phyloP scores from a whole-genome alignment of 2,113 vertebrate species.

The Ptychochromis oligacanthus region DNA sequence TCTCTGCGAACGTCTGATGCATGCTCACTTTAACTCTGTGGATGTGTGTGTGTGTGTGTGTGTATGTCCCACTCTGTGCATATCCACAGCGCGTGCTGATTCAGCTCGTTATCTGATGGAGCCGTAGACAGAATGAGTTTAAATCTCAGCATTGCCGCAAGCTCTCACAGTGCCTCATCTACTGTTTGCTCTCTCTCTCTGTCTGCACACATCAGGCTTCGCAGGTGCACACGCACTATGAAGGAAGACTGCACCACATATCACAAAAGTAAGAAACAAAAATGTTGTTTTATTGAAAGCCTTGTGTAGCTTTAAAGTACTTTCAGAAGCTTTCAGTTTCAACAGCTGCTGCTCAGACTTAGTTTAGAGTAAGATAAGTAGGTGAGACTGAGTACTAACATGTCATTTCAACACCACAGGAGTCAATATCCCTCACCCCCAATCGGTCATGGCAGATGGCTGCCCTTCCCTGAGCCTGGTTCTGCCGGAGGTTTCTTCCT shows the following conservation, averaged over 20 bases:
- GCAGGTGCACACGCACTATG: background rate
- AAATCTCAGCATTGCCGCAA: slow-evolving; percentile 74
- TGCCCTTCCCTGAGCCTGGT: too few relatives aligned
- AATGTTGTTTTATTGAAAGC: slow-evolving; percentile 16
- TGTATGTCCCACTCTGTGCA: slow-evolving; percentile 18
- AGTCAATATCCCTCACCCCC: too few relatives aligned
- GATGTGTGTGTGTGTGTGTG: slow-evolving; percentile 37
- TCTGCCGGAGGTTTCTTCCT: too few relatives aligned
- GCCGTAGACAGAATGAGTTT: slow-evolving; percentile 80
- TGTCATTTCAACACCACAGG: background rate
- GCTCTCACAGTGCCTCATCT: slow-evolving; percentile 53
- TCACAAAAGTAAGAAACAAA: slow-evolving; percentile 1
- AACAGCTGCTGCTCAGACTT: background rate
- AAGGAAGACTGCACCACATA: background rate
- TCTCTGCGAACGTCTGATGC: slow-evolving; percentile 26
- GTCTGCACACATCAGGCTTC: slow-evolving; percentile 17
- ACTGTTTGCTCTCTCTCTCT: slow-evolving; percentile 40
- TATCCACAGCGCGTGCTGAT: slow-evolving; percentile 61
- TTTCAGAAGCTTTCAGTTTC: background rate
- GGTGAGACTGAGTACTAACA: background rate
- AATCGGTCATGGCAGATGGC: too few relatives aligned
- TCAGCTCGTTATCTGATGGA: slow-evolving; percentile 80
- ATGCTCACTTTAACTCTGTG: slow-evolving; percentile 32
- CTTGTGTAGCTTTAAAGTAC: background rate
- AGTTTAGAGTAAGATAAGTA: background rate